Evolutionary conservation across 2,888 invertebrate species (phyloP).

Genomic region (Cantharis lateralis): DNA sequence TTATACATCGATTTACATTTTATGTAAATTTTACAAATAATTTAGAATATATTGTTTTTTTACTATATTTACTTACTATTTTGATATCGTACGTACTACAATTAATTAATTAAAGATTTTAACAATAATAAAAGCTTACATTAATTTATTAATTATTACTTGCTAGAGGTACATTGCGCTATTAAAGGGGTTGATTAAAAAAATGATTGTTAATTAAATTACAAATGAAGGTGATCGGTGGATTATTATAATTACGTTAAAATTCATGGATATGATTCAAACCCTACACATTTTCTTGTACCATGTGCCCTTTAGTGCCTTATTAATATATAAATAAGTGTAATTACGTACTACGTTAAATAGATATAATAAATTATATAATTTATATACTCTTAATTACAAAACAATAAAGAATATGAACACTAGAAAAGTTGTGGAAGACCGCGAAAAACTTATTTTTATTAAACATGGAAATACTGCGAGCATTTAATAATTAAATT

Average conservation of each 20-base stretch:
- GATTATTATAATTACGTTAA: slow-evolving; percentile 7
- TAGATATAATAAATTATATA: slow-evolving; percentile 18
- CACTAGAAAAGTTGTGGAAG: slow-evolving; percentile 27
- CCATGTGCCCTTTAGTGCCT: slow-evolving; percentile 28
- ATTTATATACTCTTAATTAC: slow-evolving; percentile 27
- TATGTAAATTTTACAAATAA: slow-evolving; percentile 15
- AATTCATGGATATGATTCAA: not conserved
- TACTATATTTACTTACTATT: not conserved
- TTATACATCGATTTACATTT: slow-evolving; percentile 22
- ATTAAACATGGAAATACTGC: slow-evolving; percentile 18
- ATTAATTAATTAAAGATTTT: slow-evolving; percentile 15
- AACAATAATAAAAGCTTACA: slow-evolving; percentile 8
- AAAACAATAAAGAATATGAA: slow-evolving; percentile 29
- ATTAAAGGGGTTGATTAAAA: slow-evolving; percentile 18
- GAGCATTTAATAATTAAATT: slow-evolving; percentile 19
- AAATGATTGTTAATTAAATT: slow-evolving; percentile 20
- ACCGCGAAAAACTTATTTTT: slow-evolving; percentile 20
- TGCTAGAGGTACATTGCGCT: slow-evolving; percentile 14
- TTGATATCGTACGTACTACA: not conserved
- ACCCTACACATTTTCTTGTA: slow-evolving; percentile 21
- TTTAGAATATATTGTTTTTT: slow-evolving; percentile 11
- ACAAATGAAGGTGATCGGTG: slow-evolving; percentile 10
- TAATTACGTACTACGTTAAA: slow-evolving; percentile 6
- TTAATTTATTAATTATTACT: slow-evolving; percentile 9
- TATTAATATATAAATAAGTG: slow-evolving; percentile 17